Percentiles rank a stretch among this genome's conserved stretches.
Evolutionary conservation across 2,888 invertebrate genomes (phyloP).

Genomic region (Nephrotoma guestfalica): DNA sequence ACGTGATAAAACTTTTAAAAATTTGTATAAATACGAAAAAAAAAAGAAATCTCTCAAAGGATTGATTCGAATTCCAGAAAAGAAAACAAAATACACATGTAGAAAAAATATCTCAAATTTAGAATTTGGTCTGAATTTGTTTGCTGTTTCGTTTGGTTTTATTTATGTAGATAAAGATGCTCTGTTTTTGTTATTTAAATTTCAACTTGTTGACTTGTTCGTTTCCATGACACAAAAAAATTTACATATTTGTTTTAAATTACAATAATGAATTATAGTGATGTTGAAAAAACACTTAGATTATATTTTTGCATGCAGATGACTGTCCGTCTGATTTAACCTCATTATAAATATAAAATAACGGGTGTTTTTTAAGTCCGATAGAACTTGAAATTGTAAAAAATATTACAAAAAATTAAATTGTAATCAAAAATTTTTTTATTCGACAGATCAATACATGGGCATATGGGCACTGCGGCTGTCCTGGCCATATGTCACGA

Average conservation of each 20-base stretch:
- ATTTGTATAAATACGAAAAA: neutral
- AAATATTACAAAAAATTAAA: too few species aligned
- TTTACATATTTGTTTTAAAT: neutral
- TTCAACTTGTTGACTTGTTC: neutral
- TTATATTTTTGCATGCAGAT: neutral
- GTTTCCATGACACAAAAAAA: neutral
- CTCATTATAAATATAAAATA: too few species aligned
- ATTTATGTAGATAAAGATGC: neutral
- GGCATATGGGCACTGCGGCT: too few species aligned
- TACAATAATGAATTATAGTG: neutral
- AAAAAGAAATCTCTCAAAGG: neutral
- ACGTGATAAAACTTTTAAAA: neutral
- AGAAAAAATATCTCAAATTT: neutral
- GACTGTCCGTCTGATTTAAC: too few species aligned
- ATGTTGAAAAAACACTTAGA: neutral
- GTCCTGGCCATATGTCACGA: too few species aligned
- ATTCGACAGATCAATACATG: too few species aligned
- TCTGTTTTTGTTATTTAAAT: neutral
- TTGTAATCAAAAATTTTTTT: too few species aligned
- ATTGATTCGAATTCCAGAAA: neutral
- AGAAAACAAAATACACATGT: neutral
- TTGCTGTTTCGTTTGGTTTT: neutral
- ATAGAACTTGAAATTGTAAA: too few species aligned
- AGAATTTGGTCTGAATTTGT: neutral
- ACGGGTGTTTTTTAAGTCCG: too few species aligned